Base-by-base conservation (phyloP, 2,797 vertebrate genomes). In the Lepus oiostolus region DNA sequence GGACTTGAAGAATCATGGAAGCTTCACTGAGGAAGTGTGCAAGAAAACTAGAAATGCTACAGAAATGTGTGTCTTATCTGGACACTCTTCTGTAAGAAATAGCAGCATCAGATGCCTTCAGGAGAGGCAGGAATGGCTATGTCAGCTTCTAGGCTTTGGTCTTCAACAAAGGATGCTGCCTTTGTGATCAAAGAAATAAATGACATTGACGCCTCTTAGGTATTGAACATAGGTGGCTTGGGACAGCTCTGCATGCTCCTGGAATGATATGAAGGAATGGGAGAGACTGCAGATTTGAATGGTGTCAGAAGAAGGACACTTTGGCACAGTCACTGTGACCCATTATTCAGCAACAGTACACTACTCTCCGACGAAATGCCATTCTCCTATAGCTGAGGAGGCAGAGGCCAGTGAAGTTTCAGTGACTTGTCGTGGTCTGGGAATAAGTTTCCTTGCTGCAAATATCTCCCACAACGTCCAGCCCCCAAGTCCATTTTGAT, bases 201-300 rank as follows among this genome's bases (percentile, higher is more conserved):
- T 1, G 19, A 1, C 22, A 13, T 21, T 71, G 4, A 0, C 19
- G 92, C 63, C 26, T 71, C 7, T 28, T 2, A 71, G 42, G 10
- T 9, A 42, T 19, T 1, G 19, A 5, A 63, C 10, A 30, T 21
- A 75, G 4, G 14, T n/a, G 16, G 35, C 0, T 1, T 22, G 38
- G 16, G 17, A 9, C 6, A 50, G 47, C 4, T 0, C 3, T 24
- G 13, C 1, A 2, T 10, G 14, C 42, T 60, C 22, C n/a, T 32
- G 50, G 17, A 42, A 30, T 77, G 67, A 71, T 2, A 32, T 38
- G 11, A 42, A 88, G 8, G 21, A 86, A 7, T 2, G 50, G 10
- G 9, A 83, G 22, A 84, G 26, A 14, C 3, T 26, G 65, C 38
- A 85, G 35, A 83, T 4, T n/a, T 42, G 11, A 13, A 72, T 2